Evolutionary conservation across 2,888 invertebrate genomes (phyloP), one percentile per base, ranked within the genome.

Genomic region (Campoplex capitator): DNA sequence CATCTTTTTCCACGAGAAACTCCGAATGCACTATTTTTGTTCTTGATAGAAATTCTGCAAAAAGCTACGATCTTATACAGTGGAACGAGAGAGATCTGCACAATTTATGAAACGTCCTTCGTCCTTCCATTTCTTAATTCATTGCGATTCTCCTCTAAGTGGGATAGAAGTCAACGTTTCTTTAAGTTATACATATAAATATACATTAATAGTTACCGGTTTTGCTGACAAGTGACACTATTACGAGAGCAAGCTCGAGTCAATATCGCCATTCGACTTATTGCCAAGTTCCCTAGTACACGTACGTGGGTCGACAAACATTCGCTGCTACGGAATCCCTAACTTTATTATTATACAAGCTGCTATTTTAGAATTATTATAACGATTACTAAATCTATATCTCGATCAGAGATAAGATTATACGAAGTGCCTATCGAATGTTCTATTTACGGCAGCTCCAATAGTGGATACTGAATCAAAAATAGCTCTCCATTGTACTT

Each of bases 1-100:
- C 11, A 32, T 28, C 28, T 35, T 28, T 71, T 28, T 51, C 45
- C 81, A 51, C 45, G 42, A 76, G 71, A 73, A 85, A 74, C 54
- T 56, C 38, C 54, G 32, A 62, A 51, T 54, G 42, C 38, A 76
- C 76, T 79, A 45, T 70, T 32, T 70, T 42, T 62, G 23, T 70
- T 18, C 48, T 58, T 70, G 82, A 75, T 78, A 77, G 32, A 76
- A 77, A 83, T 77, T 58, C 65, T 67, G 58, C 38, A 23, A 56
- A 62, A 85, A 32, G 32, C 58, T 71, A 18, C 11, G 28, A 18
- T 35, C 7, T 51, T 71, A 6, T 6, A 38, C 1, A 23, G 38
- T 38, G 18, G 1, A 9, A 32, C 73, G 42, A 38, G 23, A 42
- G 32, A 79, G 16, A 32, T 7, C 18, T 3, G 1, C 11, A 71